phyloP scores from a whole-genome alignment of 2,113 vertebrate genomes.

The Vidua macroura region DNA sequence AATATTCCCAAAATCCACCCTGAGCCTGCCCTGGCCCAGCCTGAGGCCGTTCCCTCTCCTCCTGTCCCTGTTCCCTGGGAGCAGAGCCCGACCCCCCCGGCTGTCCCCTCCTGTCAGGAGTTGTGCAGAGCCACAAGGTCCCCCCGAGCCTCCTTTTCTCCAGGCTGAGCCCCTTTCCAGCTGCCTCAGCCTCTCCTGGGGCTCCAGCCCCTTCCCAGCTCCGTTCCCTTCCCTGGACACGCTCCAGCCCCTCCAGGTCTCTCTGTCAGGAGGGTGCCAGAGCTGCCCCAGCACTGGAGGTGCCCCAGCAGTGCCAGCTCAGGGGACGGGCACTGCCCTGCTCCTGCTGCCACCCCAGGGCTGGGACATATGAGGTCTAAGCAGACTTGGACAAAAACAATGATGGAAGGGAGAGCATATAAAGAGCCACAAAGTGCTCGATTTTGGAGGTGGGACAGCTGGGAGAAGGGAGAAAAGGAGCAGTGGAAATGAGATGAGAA shows the following conservation, averaged over 20 bases:
- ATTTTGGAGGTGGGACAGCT: background rate
- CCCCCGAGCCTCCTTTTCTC: background rate
- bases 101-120: background rate
- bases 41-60: background rate
- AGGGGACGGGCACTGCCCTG: background rate
- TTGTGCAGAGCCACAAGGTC: background rate
- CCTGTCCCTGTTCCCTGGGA: background rate
- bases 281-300: background rate
- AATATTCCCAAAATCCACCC: fast-evolving
- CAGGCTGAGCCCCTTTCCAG: background rate
- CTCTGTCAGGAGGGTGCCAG: background rate
- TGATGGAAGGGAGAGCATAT: background rate
- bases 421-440: background rate
- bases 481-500: background rate
- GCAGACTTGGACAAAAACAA: fast-evolving
- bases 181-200: too few relatives aligned
- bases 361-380: fast-evolving
- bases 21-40: background rate
- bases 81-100: background rate
- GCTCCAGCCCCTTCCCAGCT: too few relatives aligned
- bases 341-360: background rate
- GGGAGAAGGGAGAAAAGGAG: background rate
- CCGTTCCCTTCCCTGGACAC: too few relatives aligned
- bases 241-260: too few relatives aligned
- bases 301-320: background rate